Conservation (phyloP, 2,797 vertebrate species). For the Loriculus beryllinus region DNA sequence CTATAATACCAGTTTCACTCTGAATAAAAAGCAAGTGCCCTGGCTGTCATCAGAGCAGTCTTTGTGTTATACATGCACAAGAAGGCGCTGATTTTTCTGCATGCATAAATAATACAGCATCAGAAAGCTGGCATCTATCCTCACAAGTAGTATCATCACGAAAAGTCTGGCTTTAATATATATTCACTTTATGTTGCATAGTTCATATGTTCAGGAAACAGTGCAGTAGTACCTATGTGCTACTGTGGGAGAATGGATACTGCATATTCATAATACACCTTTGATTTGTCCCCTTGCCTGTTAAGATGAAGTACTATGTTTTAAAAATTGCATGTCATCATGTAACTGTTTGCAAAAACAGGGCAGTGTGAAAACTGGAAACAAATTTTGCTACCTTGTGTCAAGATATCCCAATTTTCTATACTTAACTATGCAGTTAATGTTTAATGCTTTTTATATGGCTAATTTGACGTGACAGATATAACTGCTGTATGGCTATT, state of each 20-base stretch:
- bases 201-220: background rate
- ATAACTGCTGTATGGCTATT: background rate
- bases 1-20: background rate
- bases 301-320: background rate
- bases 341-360: background rate
- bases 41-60: background rate
- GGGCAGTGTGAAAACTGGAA: background rate
- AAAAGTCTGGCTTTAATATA: background rate
- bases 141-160: background rate
- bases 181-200: background rate
- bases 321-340: background rate
- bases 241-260: background rate
- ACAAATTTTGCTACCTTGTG: background rate
- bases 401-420: background rate
- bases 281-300: background rate
- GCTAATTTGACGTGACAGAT: background rate
- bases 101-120: background rate
- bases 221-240: background rate
- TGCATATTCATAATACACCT: background rate
- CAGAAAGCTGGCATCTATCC: background rate
- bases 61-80: fast-evolving
- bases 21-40: background rate
- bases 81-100: background rate
- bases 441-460: background rate
- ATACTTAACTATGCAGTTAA: background rate